These are phyloP conservation scores for Vidua chalybeata DNA, from an alignment of 2,113 vertebrate genomes.

Conservation along the genomic window DNA sequence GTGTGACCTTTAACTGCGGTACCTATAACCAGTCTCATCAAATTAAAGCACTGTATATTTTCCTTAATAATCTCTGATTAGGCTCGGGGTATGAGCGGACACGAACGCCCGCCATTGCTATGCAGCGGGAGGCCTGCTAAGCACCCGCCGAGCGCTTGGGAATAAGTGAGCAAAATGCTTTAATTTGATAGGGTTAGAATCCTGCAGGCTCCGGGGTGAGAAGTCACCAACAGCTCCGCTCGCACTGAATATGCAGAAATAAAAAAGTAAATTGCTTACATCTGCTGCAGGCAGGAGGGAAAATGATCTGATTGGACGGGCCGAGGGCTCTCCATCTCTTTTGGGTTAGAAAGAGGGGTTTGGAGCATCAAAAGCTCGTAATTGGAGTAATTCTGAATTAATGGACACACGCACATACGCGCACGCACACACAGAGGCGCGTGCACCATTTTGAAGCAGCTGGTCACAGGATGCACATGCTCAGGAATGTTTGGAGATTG, in stretches of 20 bases:
- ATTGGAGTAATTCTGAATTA: constrained; percentile 99
- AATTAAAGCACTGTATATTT: constrained; percentile 99
- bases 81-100: constrained; percentile 92
- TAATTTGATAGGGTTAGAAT: constrained; percentile 99
- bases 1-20: constrained; percentile 96
- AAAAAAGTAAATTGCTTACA: constrained; percentile 99
- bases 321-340: constrained; percentile 91
- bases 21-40: constrained; percentile 99
- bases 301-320: constrained; percentile 94
- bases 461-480: constrained; percentile 76
- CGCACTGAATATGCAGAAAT: constrained; percentile 99
- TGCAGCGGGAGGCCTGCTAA: constrained; percentile 96
- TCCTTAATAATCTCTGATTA: constrained; percentile 99
- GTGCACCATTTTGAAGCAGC: constrained; percentile 79
- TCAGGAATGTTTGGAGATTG: constrained; percentile 78
- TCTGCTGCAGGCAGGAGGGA: constrained; percentile 94
- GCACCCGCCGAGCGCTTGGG: constrained; percentile 92
- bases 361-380: constrained; percentile 92
- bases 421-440: neutral
- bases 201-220: constrained; percentile 96
- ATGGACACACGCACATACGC: constrained; percentile 67
- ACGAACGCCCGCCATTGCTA: constrained; percentile 95
- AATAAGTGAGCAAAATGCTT: constrained; percentile 99
- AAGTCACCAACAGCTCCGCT: constrained; percentile 95
- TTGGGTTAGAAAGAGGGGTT: constrained; percentile 84